Conservation (phyloP, 2,797 vertebrate genomes). For the Sphenodon punctatus region DNA sequence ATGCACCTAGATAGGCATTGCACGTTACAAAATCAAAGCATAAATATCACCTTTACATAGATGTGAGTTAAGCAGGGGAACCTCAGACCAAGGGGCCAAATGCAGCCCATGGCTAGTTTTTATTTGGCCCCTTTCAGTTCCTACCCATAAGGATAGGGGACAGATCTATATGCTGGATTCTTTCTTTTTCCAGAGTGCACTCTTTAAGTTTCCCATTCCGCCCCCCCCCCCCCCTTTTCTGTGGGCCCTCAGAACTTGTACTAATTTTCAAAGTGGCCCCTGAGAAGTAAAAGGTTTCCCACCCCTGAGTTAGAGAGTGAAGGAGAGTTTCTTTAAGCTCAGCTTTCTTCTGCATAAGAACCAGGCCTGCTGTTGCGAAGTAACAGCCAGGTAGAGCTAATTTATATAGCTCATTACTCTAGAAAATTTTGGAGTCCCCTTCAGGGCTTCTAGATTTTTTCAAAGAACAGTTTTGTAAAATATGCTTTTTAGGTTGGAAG, state of each 20-base stretch:
- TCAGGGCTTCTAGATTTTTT: conserved; percentile 45
- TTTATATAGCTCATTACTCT: conserved; percentile 44
- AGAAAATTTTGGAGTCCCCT: conserved; percentile 10
- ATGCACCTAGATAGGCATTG: background rate
- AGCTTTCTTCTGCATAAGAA: background rate
- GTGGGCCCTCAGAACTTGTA: too few relatives aligned
- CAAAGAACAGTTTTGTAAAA: conserved; percentile 45
- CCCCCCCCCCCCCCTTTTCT: too few relatives aligned
- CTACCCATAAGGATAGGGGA: too few relatives aligned
- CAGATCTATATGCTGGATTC: too few relatives aligned
- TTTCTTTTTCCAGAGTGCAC: too few relatives aligned
- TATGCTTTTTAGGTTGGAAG: conserved; percentile 51
- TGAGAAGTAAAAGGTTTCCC: too few relatives aligned
- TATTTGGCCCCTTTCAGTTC: too few relatives aligned
- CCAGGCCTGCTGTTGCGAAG: conserved; percentile 5
- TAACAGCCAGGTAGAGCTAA: conserved; percentile 35
- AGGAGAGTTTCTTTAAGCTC: background rate
- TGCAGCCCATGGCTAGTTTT: too few relatives aligned
- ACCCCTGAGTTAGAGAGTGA: background rate
- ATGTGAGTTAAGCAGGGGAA: background rate
- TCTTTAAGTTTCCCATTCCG: too few relatives aligned
- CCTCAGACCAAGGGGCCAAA: too few relatives aligned
- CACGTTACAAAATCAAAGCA: background rate
- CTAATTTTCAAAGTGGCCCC: too few relatives aligned
- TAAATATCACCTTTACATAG: background rate